A percentile compares a stretch with the other conserved stretches of the same genome.
Conservation (phyloP, 2,888 invertebrate species). For the Beris chalybata region DNA sequence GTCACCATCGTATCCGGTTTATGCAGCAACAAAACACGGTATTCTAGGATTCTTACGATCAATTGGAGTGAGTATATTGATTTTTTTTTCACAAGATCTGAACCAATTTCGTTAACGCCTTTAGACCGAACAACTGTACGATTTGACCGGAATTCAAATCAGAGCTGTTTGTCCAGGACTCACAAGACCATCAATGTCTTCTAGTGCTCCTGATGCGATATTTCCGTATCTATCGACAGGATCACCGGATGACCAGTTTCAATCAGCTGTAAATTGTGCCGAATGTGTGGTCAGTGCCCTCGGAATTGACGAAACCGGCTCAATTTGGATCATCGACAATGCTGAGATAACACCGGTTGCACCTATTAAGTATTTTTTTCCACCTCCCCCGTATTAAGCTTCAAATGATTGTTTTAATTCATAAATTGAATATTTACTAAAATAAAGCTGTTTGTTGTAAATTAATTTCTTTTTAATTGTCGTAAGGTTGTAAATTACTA, state of each 20-base stretch:
- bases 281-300: slow-evolving; percentile 18
- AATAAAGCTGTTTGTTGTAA: too few species aligned
- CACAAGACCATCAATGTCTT: slow-evolving; percentile 18
- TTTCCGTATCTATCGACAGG: slow-evolving; percentile 21
- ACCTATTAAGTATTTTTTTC: slow-evolving; percentile 27
- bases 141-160: slow-evolving; percentile 25
- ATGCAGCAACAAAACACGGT: slow-evolving; percentile 44
- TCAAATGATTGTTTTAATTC: too few species aligned
- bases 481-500: too few species aligned
- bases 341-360: slow-evolving; percentile 17
- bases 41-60: slow-evolving; percentile 45
- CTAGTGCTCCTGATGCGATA: slow-evolving; percentile 16
- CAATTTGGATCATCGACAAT: slow-evolving; percentile 32
- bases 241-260: slow-evolving; percentile 16
- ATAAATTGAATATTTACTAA: too few species aligned
- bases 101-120: neutral
- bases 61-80: slow-evolving; percentile 36
- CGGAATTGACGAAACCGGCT: slow-evolving; percentile 16
- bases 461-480: too few species aligned
- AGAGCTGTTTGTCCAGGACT: slow-evolving; percentile 30
- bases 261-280: slow-evolving; percentile 13
- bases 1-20: slow-evolving; percentile 41
- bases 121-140: slow-evolving; percentile 14
- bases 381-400: slow-evolving; percentile 5
- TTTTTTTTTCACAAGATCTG: neutral